Base-by-base conservation (phyloP, 2,797 vertebrate genomes). In the Lagorchestes hirsutus region DNA sequence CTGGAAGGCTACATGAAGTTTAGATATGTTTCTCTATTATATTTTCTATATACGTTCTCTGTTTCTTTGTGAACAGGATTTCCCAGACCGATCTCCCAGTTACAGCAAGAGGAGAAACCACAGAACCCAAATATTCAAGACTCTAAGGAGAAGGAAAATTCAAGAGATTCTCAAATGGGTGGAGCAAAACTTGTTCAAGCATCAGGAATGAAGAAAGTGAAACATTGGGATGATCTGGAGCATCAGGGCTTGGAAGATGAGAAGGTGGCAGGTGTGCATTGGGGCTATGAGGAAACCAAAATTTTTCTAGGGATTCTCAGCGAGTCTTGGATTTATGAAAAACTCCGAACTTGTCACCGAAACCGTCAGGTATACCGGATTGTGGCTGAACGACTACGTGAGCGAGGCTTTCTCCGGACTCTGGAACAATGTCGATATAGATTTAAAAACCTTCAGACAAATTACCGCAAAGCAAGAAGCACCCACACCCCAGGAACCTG, bases 361-460 rank as follows among this genome's bases (percentile, higher is more conserved):
- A 93, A 74, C 54, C 16, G 0, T 82, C 55, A 74, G 3, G 62
- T 92, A 5, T 93, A 93, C 40, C 0, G 0, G 58, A 52, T 14
- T 24, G 74, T 59, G 50, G 92, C 55, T 0, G 8, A 58, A 55
- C 0, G 0, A 50, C 90, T 93, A 10, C 4, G 0, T 3, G 52
- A 87, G 3, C 0, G 0, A 12, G 50, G 90, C 40, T 95, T 94
- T 40, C 31, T 55, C 0, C 8, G 29, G 22, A 67, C 57, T 34
- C 16, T 92, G 82, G 4, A 93, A 52, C 67, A 93, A n/a, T 57
- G 56, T 91, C 1, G 6, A 58, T 54, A 57, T 3, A 0, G 16
- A 34, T 94, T 95, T 91, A 94, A 57, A 92, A 95, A 94, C 93
- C 54, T 94, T 50, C 57, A 94, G 57, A 90, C 54, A 58, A 67